These are phyloP conservation scores for Danio choprae DNA, from an alignment of 2,797 vertebrate genomes.

Conservation along the genomic window DNA sequence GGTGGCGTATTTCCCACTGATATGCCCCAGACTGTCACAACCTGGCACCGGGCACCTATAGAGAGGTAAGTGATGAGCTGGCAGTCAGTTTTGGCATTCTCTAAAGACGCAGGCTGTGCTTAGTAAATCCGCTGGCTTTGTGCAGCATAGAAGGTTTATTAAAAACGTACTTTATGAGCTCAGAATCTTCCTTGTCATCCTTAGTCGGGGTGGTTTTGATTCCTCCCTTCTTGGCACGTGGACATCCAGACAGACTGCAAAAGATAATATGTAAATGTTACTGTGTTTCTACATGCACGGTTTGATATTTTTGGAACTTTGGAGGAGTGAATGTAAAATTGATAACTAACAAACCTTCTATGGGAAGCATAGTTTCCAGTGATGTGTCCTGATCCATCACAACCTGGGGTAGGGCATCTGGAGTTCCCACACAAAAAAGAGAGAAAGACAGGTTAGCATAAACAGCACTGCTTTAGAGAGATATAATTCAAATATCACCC, in stretches of 20 bases:
- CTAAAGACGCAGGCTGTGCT: not conserved
- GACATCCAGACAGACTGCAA: slow-evolving; percentile 94
- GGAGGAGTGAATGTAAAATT: too few relatives aligned
- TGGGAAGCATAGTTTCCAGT: slow-evolving; percentile 99
- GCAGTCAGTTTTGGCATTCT: slow-evolving; percentile 20
- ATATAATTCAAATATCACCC: not conserved
- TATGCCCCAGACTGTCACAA: slow-evolving; percentile 96
- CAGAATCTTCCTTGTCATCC: slow-evolving; percentile 97
- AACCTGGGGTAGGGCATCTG: slow-evolving; percentile 98
- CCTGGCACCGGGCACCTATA: slow-evolving; percentile 95
- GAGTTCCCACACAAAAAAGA: slow-evolving; percentile 40
- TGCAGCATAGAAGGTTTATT: not conserved
- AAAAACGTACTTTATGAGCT: slow-evolving; percentile 88
- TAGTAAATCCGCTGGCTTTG: not conserved
- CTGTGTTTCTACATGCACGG: not conserved
- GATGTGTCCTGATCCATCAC: slow-evolving; percentile 97
- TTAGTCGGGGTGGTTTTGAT: slow-evolving; percentile 92
- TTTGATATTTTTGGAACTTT: slow-evolving; percentile 4
- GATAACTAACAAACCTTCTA: slow-evolving; percentile 84
- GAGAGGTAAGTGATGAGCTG: slow-evolving; percentile 12
- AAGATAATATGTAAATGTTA: slow-evolving; percentile 54
- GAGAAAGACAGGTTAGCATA: slow-evolving; percentile 30
- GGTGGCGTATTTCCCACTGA: slow-evolving; percentile 97
- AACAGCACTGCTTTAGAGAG: slow-evolving; percentile 11
- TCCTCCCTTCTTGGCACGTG: slow-evolving; percentile 97